Percentiles rank a stretch among this genome's conserved stretches.
phyloP scores from a whole-genome alignment of 2,797 vertebrate species.

The Sarcophilus harrisii region DNA sequence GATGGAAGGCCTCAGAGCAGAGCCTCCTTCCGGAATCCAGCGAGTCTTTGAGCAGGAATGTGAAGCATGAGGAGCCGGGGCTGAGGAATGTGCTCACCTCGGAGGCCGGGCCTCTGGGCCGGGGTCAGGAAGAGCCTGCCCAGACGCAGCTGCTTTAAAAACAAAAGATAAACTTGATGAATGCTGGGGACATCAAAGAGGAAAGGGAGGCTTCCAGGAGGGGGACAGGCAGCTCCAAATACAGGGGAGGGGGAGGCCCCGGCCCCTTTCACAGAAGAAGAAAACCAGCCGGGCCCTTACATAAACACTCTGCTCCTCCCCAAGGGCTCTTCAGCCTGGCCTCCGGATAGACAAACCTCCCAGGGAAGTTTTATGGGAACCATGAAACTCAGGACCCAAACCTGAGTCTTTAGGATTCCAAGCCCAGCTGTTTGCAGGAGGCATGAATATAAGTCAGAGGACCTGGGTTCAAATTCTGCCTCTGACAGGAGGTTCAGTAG shows the following conservation, averaged over 20 bases:
- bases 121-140: conserved; percentile 62
- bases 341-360: not conserved
- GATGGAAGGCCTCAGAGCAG: not conserved
- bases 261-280: not conserved
- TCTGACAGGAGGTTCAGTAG: not conserved
- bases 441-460: not conserved
- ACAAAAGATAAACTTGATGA: conserved; percentile 73
- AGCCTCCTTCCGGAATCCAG: not conserved
- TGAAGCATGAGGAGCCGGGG: conserved; percentile 60
- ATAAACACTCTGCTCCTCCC: not conserved
- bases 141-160: conserved; percentile 43
- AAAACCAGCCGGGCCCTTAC: not conserved
- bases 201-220: not conserved
- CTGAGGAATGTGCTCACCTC: conserved; percentile 35
- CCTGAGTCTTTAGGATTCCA: not conserved
- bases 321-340: not conserved
- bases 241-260: not conserved
- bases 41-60: conserved; percentile 71
- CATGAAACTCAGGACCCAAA: not conserved
- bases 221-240: not conserved
- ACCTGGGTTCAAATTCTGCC: not conserved
- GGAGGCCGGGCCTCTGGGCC: not conserved
- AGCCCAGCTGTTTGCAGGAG: not conserved
- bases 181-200: conserved; percentile 64
- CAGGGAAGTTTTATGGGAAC: not conserved